Base-by-base conservation (phyloP, 1,140 invertebrate genomes). In the Macrostomum lignano region DNA sequence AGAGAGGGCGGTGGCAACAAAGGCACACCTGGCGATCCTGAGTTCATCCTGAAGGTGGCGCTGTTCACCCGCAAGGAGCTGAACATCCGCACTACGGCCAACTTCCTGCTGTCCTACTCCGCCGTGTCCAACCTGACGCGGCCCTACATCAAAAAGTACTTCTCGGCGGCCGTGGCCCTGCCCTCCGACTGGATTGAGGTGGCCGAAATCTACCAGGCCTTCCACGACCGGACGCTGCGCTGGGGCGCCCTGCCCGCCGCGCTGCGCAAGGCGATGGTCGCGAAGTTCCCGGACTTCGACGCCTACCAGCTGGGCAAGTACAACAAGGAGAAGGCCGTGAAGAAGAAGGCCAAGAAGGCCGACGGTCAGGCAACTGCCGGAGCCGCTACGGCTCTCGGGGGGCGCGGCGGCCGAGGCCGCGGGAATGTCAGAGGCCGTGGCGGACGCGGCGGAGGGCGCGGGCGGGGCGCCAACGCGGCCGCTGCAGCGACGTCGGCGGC, bases 111-210 rank as follows among this genome's bases (percentile, higher is more conserved):
- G 33, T 51, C 56, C 10, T 43, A 52, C 35, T 53, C 58, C 17
- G 40, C 59, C 6, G 49, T 44, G 28, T 36, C 44, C 6, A 32
- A 41, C 13, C 21, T 41, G 5, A 59, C 55, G 36, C 38, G 55
- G 11, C 45, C 43, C 4, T 61, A 42, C 40, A 36, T 62, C 24
- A 48, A 46, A 35, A 58, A 51, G 36, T 62, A 62, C 37, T 62
- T 52, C 40, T 42, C 41, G 30, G 25, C 37, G 6, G 42, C 48
- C 2, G 47, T 61, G 11, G 39, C 39, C 36, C 42, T 62, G 24
- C 59, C 59, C n/a, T 56, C 56, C 3, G 58, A 61, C 42, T 62
- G 58, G 58, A 60, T 60, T 22, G 57, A 60, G 40, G 55, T 61
- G n/a, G 58, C 58, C 13, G 55, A 58, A 37, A 42, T 51, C 11